Conservation (phyloP, 2,888 invertebrate genomes). For the Ectropis crepuscularia region DNA sequence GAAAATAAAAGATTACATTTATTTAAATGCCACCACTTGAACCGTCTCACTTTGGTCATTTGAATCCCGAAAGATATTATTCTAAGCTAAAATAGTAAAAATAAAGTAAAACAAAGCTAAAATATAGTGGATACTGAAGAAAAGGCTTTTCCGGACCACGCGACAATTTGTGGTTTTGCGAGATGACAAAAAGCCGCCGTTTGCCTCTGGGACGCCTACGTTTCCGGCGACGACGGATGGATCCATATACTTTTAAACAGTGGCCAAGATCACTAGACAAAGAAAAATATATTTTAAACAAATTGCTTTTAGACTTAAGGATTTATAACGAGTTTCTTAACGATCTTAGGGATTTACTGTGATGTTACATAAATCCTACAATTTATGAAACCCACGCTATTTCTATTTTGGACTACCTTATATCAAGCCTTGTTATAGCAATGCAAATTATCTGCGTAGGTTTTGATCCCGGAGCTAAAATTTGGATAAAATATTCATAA, state of each 20-base stretch:
- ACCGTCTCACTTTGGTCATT: no score
- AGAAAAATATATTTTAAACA: background rate
- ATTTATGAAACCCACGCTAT: no score
- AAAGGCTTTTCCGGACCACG: conserved; percentile 46
- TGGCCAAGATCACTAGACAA: conserved; percentile 4
- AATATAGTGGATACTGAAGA: conserved; percentile 37
- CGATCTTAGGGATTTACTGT: no score
- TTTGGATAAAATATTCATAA: no score
- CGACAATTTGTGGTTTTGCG: conserved; percentile 66
- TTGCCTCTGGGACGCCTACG: conserved; percentile 48
- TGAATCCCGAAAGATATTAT: background rate
- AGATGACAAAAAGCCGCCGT: conserved; percentile 68
- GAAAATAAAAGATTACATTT: no score
- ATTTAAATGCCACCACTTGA: no score
- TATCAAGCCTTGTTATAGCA: no score
- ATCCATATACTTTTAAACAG: conserved; percentile 12
- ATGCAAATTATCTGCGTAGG: no score
- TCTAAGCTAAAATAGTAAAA: conserved; percentile 15
- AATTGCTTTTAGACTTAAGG: background rate
- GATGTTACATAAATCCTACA: no score
- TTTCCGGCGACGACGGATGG: conserved; percentile 29
- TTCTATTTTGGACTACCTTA: no score
- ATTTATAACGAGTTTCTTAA: no score
- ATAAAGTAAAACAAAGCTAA: conserved; percentile 36
- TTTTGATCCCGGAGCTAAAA: no score